Evolutionary conservation across 2,888 invertebrate genomes (phyloP).

Genomic region (Aproaerema taeniolella): DNA sequence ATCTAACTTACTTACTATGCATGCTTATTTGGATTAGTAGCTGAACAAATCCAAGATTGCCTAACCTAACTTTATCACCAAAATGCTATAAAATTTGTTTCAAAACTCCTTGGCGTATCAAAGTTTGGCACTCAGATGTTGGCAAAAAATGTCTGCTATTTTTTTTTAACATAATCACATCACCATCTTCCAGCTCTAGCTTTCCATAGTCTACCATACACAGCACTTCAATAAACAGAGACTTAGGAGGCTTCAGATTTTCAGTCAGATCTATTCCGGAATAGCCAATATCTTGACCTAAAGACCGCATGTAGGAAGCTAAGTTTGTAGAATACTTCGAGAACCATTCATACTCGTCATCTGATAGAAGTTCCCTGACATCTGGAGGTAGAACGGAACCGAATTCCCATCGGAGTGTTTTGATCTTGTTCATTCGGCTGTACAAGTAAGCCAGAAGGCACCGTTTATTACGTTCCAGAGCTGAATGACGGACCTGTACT

Average conservation of each 20-base stretch:
- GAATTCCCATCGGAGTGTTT: conserved; percentile 96
- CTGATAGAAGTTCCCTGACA: conserved; percentile 86
- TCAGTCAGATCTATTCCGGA: conserved; percentile 91
- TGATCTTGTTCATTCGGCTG: conserved; percentile 87
- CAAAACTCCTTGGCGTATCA: conserved; percentile 92
- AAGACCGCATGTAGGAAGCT: conserved; percentile 92
- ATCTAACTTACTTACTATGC: no score
- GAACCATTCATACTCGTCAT: conserved; percentile 92
- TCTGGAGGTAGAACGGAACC: conserved; percentile 94
- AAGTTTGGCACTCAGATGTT: conserved; percentile 91
- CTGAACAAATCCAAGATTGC: no score
- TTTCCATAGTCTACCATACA: conserved; percentile 95
- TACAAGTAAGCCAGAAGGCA: conserved; percentile 91
- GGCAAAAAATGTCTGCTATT: conserved; percentile 95
- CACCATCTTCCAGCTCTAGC: conserved; percentile 96
- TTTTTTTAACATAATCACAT: conserved; percentile 90
- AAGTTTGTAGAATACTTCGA: conserved; percentile 90
- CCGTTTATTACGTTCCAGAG: conserved; percentile 91
- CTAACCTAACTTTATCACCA: background rate
- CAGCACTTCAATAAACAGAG: conserved; percentile 93
- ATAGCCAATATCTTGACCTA: conserved; percentile 84
- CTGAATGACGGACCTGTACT: conserved; percentile 90
- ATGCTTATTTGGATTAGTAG: no score
- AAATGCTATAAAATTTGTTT: conserved; percentile 80
- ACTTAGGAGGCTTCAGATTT: conserved; percentile 93